Base-by-base conservation (phyloP, 2,797 vertebrate genomes). In the Gymnodraco acuticeps region DNA sequence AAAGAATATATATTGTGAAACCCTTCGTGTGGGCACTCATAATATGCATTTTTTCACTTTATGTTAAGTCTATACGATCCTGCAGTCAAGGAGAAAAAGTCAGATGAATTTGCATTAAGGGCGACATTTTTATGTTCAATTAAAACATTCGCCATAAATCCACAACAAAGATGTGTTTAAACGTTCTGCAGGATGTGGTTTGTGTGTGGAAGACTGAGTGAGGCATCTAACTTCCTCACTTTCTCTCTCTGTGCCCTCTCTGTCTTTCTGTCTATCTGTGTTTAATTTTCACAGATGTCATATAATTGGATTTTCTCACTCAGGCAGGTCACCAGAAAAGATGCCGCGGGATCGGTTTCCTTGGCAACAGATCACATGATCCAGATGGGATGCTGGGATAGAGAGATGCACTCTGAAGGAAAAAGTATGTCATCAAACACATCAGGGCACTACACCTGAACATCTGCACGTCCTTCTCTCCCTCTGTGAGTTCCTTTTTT, bases 271-370 rank as follows among this genome's bases (percentile, higher is more conserved):
- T 38, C 8, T 9, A 38, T 38, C 33, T 23, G n/a, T 33, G 43
- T 66, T 68, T 73, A 59, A 31, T 53, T 11, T 79, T 38, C 71
- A 65, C 72, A 78, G 53, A 72, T 68, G 38, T 66, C 55, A 64
- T 9, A 23, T 70, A 53, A 81, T 78, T 67, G 48, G 9, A 81
- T 75, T 76, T 58, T 17, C 15, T 71, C 53, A 20, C 23, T 46
- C n/a, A 61, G 58, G 4, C 19, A 62, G 62, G 51, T 72, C 55
- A 62, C 42, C 16, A 2, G n/a, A 51, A 58, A 54, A 53, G 63
- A 70, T 67, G 74, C 70, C 73, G 58, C 3, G 10, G 23, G 15
- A n/a, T 53, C 1, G 1, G 69, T 73, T 74, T 61, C 77, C 64
- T 1, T 68, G 69, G 52, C 33, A 73, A 81, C n/a, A 0, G 52